Conservation (phyloP, 2,888 invertebrate genomes). For the Argyra leucocephala region DNA sequence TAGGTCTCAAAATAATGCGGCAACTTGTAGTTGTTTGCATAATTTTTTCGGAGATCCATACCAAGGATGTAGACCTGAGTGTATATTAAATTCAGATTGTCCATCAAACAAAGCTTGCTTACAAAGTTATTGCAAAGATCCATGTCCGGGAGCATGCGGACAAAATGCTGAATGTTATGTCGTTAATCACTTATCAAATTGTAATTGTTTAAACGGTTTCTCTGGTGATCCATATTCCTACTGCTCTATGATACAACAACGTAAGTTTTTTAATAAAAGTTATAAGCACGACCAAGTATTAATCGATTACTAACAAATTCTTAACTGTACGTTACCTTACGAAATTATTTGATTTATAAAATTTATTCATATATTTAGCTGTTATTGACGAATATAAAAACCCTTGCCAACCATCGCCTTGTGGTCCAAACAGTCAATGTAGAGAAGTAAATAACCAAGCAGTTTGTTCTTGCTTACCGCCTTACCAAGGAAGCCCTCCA, state of each 20-base stretch:
- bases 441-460: constrained; percentile 60
- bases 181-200: constrained; percentile 58
- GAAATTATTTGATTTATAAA: no score
- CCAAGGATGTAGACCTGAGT: constrained; percentile 65
- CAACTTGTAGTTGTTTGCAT: constrained; percentile 59
- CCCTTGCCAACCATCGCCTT: constrained; percentile 69
- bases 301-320: no score
- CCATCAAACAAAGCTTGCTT: constrained; percentile 59
- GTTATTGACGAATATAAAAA: constrained; percentile 36
- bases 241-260: constrained; percentile 47
- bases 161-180: constrained; percentile 63
- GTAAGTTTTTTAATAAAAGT: constrained; percentile 40
- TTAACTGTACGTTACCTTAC: no score
- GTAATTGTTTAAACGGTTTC: constrained; percentile 59
- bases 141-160: constrained; percentile 72
- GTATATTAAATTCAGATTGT: constrained; percentile 69
- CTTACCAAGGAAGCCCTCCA: constrained; percentile 57
- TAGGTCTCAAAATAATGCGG: constrained; percentile 54
- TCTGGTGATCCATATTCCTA: constrained; percentile 68
- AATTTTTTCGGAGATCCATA: constrained; percentile 61
- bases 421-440: constrained; percentile 74
- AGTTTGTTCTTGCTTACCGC: constrained; percentile 59
- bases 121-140: constrained; percentile 65
- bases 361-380: constrained; percentile 21
- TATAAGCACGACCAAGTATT: no score